These are phyloP conservation scores for Syndactyla subalaris DNA, from an alignment of 2,797 vertebrate genomes.

Conservation along the genomic window DNA sequence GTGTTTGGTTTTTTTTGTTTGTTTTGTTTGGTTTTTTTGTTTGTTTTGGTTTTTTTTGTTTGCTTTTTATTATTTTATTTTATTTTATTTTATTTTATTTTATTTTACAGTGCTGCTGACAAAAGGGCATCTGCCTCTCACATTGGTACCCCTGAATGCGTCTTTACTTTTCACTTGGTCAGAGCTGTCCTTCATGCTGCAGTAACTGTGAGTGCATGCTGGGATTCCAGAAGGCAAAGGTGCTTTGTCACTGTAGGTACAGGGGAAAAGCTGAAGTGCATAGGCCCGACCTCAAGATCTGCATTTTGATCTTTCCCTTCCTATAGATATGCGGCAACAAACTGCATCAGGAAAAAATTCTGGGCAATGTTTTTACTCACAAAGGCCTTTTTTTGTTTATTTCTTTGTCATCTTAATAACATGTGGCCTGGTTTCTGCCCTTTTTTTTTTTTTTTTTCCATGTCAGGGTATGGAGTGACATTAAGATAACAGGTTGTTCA, in stretches of 20 bases:
- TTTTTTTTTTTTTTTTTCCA: background rate
- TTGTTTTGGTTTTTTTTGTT: no score
- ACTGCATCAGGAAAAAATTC: background rate
- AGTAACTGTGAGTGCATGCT: background rate
- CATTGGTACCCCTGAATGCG: background rate
- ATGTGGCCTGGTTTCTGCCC: background rate
- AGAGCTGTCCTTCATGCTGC: background rate
- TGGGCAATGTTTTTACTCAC: background rate
- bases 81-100: background rate
- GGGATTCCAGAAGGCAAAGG: background rate
- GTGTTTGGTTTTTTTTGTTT: no score
- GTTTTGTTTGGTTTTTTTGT: background rate
- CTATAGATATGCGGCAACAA: background rate
- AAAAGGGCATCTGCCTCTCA: background rate
- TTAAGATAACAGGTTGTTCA: constrained; percentile 1
- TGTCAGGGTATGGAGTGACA: background rate
- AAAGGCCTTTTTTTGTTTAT: background rate
- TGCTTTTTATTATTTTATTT: background rate
- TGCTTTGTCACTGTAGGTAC: background rate
- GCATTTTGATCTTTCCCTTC: background rate
- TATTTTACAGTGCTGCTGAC: background rate
- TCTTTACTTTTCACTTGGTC: background rate
- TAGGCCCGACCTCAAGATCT: background rate
- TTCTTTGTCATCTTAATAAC: background rate
- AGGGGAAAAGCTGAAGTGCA: background rate